A percentile compares a stretch with the other conserved stretches of the same genome.
Conservation (phyloP, 2,888 invertebrate species). For the Hirtodrosophila histrioides region DNA sequence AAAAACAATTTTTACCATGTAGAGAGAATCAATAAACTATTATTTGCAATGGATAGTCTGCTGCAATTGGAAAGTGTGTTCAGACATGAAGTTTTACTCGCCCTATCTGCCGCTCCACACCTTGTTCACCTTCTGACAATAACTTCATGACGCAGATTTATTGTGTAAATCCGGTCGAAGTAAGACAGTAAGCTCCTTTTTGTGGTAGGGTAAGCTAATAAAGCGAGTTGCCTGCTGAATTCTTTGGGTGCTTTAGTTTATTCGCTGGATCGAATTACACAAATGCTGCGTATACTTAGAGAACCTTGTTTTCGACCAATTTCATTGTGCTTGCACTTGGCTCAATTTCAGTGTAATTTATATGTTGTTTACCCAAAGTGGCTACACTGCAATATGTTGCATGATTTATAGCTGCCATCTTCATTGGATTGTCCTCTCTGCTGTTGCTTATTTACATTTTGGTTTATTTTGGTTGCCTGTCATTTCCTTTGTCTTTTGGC, state of each 20-base stretch:
- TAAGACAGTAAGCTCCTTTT: slow-evolving; percentile 12
- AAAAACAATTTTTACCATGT: too few species aligned
- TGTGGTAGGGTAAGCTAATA: slow-evolving; percentile 52
- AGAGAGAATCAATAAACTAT: too few species aligned
- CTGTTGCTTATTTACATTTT: slow-evolving; percentile 49
- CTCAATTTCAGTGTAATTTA: slow-evolving; percentile 73
- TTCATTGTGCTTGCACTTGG: slow-evolving; percentile 59
- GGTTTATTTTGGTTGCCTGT: slow-evolving; percentile 34
- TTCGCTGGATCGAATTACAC: slow-evolving; percentile 48
- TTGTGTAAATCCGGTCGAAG: not conserved
- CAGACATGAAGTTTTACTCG: too few species aligned
- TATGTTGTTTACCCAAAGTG: slow-evolving; percentile 68
- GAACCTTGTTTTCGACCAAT: slow-evolving; percentile 35
- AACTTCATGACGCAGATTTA: too few species aligned
- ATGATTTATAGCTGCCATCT: slow-evolving; percentile 71
- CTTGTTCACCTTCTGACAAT: too few species aligned
- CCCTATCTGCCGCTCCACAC: too few species aligned
- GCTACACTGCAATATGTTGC: slow-evolving; percentile 68
- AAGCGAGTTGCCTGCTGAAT: slow-evolving; percentile 42
- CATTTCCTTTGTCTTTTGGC: slow-evolving; percentile 41
- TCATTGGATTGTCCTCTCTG: slow-evolving; percentile 48
- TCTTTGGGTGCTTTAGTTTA: slow-evolving; percentile 23
- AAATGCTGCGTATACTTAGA: slow-evolving; percentile 30
- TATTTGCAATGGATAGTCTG: too few species aligned
- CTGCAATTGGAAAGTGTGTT: too few species aligned